Evolutionary conservation across 2,113 vertebrate species (phyloP), one percentile per base, ranked within the genome.

Genomic region (Cavia porcellus): DNA sequence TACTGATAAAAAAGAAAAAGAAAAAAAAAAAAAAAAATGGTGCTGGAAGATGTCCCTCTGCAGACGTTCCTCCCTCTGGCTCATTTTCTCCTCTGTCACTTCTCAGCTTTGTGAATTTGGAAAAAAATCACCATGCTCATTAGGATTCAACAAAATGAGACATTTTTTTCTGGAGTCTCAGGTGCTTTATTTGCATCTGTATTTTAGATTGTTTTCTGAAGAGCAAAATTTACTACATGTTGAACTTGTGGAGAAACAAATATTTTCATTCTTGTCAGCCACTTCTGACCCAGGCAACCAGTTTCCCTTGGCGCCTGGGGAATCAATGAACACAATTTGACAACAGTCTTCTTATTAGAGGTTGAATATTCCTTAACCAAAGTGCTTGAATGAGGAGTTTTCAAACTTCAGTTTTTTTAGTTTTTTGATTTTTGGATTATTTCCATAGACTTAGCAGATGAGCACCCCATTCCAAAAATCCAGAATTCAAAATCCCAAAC

Each of bases 311-410:
- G n/a, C 57, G 25, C 42, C 11, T 24, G 59, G 47, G 52, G 79
- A 92, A 74, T 90, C 86, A 91, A 57, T 55, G 55, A 92, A 86
- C 86, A 68, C 47, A 95, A 82, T 19, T 50, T 86, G 11, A 94
- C 74, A 68, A 82, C 1, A 61, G 55, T 80, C 70, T 84, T 35
- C 52, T 82, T 38, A 86, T 74, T 75, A 66, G 0, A 32, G 24
- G 52, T 14, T 81, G 50, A 80, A 32, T 35, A 30, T 80, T 45
- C 25, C 12, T 47, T 80, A 70, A 14, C 12, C 72, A 70, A 59
- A 12, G 32, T 50, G 8, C 38, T 42, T 70, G 25, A 30, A 68
- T 25, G 77, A 55, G 57, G 68, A 30, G 42, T 35, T 50, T 91
- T 70, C 61, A 90, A 82, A 90, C 90, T 66, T 62, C 42, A n/a